Evolutionary conservation across 2,797 vertebrate genomes (phyloP).

Genomic region (Gymnocypris eckloni): DNA sequence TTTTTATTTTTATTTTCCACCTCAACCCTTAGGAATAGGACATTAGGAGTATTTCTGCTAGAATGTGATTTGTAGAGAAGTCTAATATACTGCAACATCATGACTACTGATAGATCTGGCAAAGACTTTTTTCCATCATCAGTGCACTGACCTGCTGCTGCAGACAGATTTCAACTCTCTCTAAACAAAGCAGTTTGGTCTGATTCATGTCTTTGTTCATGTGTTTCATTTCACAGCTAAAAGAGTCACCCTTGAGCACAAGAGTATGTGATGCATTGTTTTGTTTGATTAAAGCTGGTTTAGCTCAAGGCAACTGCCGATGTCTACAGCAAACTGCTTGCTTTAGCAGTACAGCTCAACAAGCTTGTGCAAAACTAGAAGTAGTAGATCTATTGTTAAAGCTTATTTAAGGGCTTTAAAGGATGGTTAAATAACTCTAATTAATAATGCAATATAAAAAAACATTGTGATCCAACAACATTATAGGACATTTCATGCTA

Average conservation of each 20-base stretch:
- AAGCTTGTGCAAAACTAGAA: neutral
- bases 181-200: neutral
- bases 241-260: conserved; percentile 15
- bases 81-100: conserved; percentile 4
- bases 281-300: conserved; percentile 34
- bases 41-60: neutral
- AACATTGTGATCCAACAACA: neutral
- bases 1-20: neutral
- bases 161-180: conserved; percentile 2
- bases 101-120: neutral
- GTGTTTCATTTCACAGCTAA: conserved; percentile 40
- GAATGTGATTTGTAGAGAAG: neutral
- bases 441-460: neutral
- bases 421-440: neutral
- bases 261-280: conserved; percentile 41
- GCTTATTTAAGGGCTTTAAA: neutral
- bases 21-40: neutral
- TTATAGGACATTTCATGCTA: neutral
- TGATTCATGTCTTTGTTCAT: conserved; percentile 15
- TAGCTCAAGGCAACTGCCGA: conserved; percentile 9
- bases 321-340: conserved; percentile 23
- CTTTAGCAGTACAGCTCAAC: conserved; percentile 6
- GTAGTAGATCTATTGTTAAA: conserved; percentile 6
- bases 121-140: neutral
- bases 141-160: neutral